These are phyloP conservation scores for Drosophila bifasciata DNA, from an alignment of 1,140 invertebrate genomes.

Conservation along the genomic window DNA sequence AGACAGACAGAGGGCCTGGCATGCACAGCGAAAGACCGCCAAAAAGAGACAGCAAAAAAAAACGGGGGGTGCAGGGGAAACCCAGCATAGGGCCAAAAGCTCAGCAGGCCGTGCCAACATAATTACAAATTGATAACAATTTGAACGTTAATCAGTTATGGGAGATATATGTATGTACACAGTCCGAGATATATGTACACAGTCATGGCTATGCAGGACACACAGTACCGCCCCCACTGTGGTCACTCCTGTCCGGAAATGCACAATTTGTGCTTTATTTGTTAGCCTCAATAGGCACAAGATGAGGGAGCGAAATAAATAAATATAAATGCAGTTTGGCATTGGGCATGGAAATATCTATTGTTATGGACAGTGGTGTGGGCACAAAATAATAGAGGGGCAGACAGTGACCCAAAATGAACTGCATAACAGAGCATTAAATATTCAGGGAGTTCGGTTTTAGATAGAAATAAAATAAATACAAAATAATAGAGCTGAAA, in stretches of 20 bases:
- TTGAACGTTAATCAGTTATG: conserved; percentile 75
- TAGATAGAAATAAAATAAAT: no score
- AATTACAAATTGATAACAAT: conserved; percentile 80
- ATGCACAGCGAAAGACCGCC: no score
- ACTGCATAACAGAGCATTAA: no score
- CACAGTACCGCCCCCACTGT: not conserved
- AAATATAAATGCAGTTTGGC: not conserved
- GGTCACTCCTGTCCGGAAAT: conserved; percentile 38
- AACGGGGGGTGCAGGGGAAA: not conserved
- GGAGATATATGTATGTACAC: conserved; percentile 12
- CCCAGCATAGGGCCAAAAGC: conserved; percentile 13
- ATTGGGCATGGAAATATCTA: no score
- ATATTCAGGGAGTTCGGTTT: no score
- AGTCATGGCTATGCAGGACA: not conserved
- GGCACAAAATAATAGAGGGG: no score
- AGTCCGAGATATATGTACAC: conserved; percentile 13
- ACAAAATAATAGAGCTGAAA: no score
- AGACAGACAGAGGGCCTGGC: not conserved
- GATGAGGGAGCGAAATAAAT: conserved; percentile 9
- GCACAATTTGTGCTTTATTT: conserved; percentile 67
- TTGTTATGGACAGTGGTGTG: no score
- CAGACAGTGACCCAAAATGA: no score
- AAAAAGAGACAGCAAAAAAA: not conserved
- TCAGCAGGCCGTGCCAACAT: conserved; percentile 30
- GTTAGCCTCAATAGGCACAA: conserved; percentile 43